Conservation (phyloP, 2,888 invertebrate genomes). For the Auanema sp. region DNA sequence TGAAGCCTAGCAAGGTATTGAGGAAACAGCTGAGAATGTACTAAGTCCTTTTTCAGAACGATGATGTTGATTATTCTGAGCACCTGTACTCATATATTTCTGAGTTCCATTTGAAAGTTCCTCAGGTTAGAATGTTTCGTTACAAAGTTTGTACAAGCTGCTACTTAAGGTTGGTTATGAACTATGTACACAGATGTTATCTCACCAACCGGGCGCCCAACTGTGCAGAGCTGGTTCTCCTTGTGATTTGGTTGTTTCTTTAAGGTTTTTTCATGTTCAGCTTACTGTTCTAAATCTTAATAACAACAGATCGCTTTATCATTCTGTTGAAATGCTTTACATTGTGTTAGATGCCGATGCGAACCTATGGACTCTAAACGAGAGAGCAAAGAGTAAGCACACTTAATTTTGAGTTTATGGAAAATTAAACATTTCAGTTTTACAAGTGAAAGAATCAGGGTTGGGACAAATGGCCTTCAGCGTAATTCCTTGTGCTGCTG, state of each 20-base stretch:
- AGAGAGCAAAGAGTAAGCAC: slow-evolving; percentile 36
- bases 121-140: slow-evolving; percentile 17
- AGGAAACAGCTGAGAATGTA: too few species aligned
- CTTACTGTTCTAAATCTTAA: slow-evolving; percentile 12
- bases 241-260: slow-evolving; percentile 59
- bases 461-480: slow-evolving; percentile 57
- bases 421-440: slow-evolving; percentile 42
- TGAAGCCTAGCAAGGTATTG: slow-evolving; percentile 8
- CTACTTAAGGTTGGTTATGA: slow-evolving; percentile 51
- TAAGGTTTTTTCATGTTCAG: slow-evolving; percentile 31
- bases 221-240: slow-evolving; percentile 53
- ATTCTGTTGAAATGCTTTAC: slow-evolving; percentile 31
- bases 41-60: neutral
- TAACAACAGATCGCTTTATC: slow-evolving; percentile 11
- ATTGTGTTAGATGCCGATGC: slow-evolving; percentile 52
- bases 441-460: slow-evolving; percentile 59
- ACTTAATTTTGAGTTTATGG: neutral
- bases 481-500: slow-evolving; percentile 54
- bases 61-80: neutral
- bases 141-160: slow-evolving; percentile 3
- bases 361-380: slow-evolving; percentile 45
- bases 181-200: slow-evolving; percentile 59
- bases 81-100: slow-evolving; percentile 40
- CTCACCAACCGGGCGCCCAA: slow-evolving; percentile 58
- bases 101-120: slow-evolving; percentile 40